Conservation (phyloP, 2,797 vertebrate species). For the Crenichthys baileyi region DNA sequence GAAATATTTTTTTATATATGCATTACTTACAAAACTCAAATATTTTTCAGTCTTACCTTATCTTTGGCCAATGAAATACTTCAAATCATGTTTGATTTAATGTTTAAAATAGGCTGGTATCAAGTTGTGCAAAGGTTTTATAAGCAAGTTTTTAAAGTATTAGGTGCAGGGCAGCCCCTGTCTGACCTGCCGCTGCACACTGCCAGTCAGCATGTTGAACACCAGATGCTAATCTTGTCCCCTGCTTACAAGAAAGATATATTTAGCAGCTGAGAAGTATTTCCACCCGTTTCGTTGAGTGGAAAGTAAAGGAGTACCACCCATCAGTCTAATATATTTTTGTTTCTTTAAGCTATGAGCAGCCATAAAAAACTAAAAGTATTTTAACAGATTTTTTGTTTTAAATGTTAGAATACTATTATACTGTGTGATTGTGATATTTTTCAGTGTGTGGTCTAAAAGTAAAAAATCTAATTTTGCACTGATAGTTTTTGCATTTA, state of each 20-base stretch:
- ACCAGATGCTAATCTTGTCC: background rate
- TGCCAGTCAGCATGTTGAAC: no score
- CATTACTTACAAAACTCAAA: background rate
- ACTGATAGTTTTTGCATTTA: background rate
- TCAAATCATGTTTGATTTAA: conserved; percentile 11
- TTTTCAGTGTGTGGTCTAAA: conserved; percentile 11
- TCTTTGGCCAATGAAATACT: conserved; percentile 36
- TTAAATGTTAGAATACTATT: no score
- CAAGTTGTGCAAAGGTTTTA: background rate
- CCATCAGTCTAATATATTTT: background rate
- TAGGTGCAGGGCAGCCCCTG: background rate
- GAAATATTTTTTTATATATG: conserved; percentile 25
- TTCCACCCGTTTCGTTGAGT: background rate
- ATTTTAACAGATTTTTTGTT: no score
- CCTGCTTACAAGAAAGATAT: background rate
- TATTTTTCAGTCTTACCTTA: conserved; percentile 9
- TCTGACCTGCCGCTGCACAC: no score
- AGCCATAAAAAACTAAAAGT: no score
- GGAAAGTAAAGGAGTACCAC: background rate
- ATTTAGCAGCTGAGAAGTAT: background rate
- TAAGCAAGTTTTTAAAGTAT: no score
- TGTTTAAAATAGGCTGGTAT: background rate
- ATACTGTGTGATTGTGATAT: no score
- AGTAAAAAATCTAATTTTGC: conserved; percentile 16
- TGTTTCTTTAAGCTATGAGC: no score